Percentiles rank a stretch among this genome's conserved stretches.
phyloP scores from a whole-genome alignment of 2,888 invertebrate species.

The Mythimna impura region DNA sequence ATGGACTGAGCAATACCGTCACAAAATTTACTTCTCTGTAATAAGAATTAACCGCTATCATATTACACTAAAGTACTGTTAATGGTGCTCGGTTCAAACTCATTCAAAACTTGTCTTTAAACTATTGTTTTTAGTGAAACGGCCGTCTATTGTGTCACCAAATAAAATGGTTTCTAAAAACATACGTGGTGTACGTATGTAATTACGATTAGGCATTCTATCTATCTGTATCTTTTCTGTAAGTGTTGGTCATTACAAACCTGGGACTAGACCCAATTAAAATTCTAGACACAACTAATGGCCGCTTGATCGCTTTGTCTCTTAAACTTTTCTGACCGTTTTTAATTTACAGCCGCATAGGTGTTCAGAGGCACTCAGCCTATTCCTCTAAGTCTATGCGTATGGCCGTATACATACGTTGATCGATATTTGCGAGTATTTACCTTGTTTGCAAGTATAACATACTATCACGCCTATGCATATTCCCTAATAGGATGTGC shows the following conservation, averaged over 20 bases:
- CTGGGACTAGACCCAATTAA: background rate
- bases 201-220: too few relatives aligned
- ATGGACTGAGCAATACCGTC: background rate
- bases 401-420: background rate
- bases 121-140: too few relatives aligned
- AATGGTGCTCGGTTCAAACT: too few relatives aligned
- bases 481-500: background rate
- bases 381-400: background rate
- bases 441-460: constrained; percentile 9
- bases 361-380: background rate
- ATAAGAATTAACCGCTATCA: too few relatives aligned
- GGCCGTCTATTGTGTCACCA: too few relatives aligned
- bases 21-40: background rate
- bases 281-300: background rate
- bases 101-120: too few relatives aligned
- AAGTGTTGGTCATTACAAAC: background rate
- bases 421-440: constrained; percentile 12
- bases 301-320: too few relatives aligned
- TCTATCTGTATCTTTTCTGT: background rate
- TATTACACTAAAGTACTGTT: too few relatives aligned
- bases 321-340: background rate
- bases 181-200: too few relatives aligned
- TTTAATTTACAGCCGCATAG: too few relatives aligned
- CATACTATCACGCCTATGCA: background rate
- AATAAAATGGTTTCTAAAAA: too few relatives aligned